phyloP scores from a whole-genome alignment of 2,888 invertebrate species.

The Lasioglossum malachurum region DNA sequence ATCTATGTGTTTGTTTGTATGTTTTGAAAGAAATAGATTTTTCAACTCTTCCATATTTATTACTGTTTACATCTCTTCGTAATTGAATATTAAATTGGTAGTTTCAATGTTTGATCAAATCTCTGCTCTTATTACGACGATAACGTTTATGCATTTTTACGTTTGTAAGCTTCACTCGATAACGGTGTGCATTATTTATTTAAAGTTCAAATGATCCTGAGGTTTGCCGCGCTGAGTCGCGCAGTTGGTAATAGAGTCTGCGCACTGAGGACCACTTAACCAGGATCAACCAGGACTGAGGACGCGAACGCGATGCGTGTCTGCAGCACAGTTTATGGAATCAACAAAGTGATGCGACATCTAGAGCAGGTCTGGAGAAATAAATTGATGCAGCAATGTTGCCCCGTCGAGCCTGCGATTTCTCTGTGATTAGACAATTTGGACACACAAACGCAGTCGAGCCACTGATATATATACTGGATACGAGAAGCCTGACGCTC shows the following conservation, averaged over 20 bases:
- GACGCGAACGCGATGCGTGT: background rate
- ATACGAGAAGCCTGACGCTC: too few species aligned
- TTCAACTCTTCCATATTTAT: background rate
- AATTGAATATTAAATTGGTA: background rate
- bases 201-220: background rate
- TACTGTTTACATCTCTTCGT: background rate
- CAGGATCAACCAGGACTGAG: too few species aligned
- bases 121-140: background rate
- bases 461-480: too few species aligned
- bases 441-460: too few species aligned
- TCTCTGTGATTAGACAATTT: too few species aligned
- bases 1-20: background rate
- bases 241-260: background rate
- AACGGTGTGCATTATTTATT: background rate
- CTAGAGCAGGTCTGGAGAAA: conserved; percentile 3
- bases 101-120: background rate
- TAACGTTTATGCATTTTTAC: background rate
- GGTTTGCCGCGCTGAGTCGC: background rate
- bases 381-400: background rate
- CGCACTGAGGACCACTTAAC: background rate
- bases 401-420: conserved; percentile 21
- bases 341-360: conserved; percentile 30
- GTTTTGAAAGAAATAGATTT: background rate
- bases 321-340: background rate
- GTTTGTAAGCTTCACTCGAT: background rate